Conservation (phyloP, 2,113 vertebrate genomes). For the Indri indri region DNA sequence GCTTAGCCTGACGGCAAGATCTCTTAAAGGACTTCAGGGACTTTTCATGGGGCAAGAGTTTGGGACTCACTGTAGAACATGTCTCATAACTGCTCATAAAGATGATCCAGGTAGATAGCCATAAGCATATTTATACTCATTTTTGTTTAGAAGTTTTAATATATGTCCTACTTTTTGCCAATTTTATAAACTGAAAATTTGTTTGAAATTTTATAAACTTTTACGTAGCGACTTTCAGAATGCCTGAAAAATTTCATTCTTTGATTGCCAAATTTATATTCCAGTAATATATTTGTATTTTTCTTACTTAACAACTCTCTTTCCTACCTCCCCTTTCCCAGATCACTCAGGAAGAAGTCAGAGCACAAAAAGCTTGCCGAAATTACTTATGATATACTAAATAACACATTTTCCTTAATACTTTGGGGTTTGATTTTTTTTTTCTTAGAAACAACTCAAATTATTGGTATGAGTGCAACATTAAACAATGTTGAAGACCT, state of each 20-base stretch:
- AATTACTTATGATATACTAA: conserved; percentile 10
- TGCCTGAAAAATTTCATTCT: neutral
- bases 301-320: neutral
- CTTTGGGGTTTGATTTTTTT: conserved; percentile 27
- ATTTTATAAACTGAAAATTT: neutral
- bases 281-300: neutral
- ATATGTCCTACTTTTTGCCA: neutral
- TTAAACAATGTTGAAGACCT: conserved; percentile 94
- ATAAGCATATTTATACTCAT: neutral
- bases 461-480: conserved; percentile 98
- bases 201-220: neutral
- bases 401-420: neutral
- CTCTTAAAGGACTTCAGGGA: neutral
- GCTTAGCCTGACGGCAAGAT: neutral
- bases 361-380: neutral
- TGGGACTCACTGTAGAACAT: neutral
- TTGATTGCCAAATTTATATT: neutral
- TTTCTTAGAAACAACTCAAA: conserved; percentile 89
- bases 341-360: neutral
- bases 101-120: neutral
- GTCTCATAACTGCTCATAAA: neutral
- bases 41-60: neutral
- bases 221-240: neutral
- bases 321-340: neutral
- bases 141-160: neutral